Evolutionary conservation across 2,888 invertebrate species (phyloP).

Genomic region (Aleiodes alternator): DNA sequence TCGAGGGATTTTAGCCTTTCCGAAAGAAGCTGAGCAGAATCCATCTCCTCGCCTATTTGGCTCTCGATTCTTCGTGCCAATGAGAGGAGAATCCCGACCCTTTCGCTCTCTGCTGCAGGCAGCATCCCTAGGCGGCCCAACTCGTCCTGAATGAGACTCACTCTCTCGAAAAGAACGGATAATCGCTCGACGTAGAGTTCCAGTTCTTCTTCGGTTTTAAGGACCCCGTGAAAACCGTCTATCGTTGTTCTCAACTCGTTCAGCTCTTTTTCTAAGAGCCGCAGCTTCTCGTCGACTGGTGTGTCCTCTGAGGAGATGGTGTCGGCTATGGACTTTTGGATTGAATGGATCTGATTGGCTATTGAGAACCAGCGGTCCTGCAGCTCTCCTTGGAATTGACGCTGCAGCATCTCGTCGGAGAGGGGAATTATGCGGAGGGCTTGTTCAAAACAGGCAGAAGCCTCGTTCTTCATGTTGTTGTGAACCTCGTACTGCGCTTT

Average conservation of each 20-base stretch:
- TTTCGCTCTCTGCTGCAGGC: conserved; percentile 86
- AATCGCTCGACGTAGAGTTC: conserved; percentile 88
- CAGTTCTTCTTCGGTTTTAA: conserved; percentile 89
- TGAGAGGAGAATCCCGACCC: conserved; percentile 83
- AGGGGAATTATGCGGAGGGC: conserved; percentile 87
- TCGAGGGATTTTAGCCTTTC: conserved; percentile 85
- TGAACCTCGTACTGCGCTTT: conserved; percentile 92
- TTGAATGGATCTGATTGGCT: conserved; percentile 80
- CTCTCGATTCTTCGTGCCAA: conserved; percentile 84
- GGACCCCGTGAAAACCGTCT: conserved; percentile 85
- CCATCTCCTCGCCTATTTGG: conserved; percentile 86
- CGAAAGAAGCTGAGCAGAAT: conserved; percentile 84
- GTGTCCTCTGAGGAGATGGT: conserved; percentile 85
- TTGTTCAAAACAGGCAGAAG: conserved; percentile 85
- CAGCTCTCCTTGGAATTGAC: conserved; percentile 86
- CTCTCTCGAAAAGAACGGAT: conserved; percentile 85
- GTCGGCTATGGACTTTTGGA: conserved; percentile 83
- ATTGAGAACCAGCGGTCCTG: conserved; percentile 86
- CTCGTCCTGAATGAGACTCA: conserved; percentile 88
- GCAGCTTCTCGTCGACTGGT: conserved; percentile 85
- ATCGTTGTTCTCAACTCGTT: conserved; percentile 84
- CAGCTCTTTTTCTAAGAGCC: conserved; percentile 85
- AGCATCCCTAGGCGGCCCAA: conserved; percentile 85
- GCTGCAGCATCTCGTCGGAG: conserved; percentile 89
- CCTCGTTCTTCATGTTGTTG: conserved; percentile 85